These are phyloP conservation scores for Tachypleus tridentatus DNA, from an alignment of 1,140 invertebrate genomes.

Conservation along the genomic window DNA sequence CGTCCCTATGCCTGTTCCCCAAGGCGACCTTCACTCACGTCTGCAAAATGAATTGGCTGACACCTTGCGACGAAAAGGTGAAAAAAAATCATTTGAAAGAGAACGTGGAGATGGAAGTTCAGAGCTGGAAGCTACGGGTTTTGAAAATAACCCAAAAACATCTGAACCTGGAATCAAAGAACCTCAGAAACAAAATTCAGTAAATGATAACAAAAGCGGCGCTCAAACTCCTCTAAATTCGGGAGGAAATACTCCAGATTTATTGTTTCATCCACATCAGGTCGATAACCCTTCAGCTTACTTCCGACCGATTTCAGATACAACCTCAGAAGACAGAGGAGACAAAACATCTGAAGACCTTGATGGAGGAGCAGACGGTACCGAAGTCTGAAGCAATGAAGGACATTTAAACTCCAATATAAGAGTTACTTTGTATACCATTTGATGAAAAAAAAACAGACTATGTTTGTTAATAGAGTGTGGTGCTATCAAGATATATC, in stretches of 20 bases:
- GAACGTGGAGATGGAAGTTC: constrained; percentile 22
- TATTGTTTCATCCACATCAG: not conserved
- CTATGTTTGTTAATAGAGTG: too few species aligned
- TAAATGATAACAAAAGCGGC: not conserved
- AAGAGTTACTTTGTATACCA: too few species aligned
- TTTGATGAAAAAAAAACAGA: too few species aligned
- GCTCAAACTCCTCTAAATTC: not conserved
- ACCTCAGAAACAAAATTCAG: not conserved
- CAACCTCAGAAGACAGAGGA: not conserved
- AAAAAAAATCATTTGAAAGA: not conserved
- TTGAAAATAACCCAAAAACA: not conserved
- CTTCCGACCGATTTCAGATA: constrained; percentile 1
- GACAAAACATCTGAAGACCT: not conserved
- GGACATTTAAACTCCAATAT: too few species aligned
- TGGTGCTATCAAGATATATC: too few species aligned
- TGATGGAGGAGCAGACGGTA: not conserved
- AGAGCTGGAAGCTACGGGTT: constrained; percentile 15
- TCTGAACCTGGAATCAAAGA: not conserved
- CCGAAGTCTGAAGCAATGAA: not conserved
- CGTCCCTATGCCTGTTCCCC: constrained; percentile 6
- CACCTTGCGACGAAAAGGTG: constrained; percentile 10
- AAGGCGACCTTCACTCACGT: constrained; percentile 13
- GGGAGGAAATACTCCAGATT: not conserved
- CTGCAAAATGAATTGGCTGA: constrained; percentile 17
- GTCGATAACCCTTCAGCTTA: not conserved